These are phyloP conservation scores for Drosophila stalkeri DNA, from an alignment of 2,888 invertebrate genomes.

Conservation along the genomic window DNA sequence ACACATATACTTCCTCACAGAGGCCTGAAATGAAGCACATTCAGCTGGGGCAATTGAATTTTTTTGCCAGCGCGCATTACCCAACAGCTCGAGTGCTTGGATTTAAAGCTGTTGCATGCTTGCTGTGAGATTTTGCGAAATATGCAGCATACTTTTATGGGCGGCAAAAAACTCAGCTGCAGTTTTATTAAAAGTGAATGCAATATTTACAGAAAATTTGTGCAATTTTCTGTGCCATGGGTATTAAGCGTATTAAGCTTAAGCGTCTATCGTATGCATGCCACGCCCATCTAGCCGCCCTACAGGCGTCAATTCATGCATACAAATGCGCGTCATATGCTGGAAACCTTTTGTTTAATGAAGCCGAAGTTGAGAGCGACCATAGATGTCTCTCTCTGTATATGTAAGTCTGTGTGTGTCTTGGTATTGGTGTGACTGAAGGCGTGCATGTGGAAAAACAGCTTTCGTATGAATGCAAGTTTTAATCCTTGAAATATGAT, in stretches of 20 bases:
- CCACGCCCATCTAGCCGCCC: constrained; percentile 17
- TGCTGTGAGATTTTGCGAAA: constrained; percentile 14
- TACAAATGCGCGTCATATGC: constrained; percentile 60
- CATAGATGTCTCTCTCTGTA: constrained; percentile 17
- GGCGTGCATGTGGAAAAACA: constrained; percentile 76
- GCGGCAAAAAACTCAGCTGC: constrained; percentile 25
- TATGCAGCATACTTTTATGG: constrained; percentile 48
- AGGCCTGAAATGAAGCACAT: constrained; percentile 53
- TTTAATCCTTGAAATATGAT: constrained; percentile 81
- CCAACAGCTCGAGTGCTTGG: constrained; percentile 19
- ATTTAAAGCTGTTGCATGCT: constrained; percentile 28
- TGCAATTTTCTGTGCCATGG: constrained; percentile 31
- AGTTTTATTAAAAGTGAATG: constrained; percentile 36
- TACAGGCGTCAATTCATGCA: constrained; percentile 35
- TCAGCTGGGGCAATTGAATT: constrained; percentile 62
- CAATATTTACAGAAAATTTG: constrained; percentile 44
- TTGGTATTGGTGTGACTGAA: constrained; percentile 19
- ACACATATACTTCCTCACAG: constrained; percentile 15
- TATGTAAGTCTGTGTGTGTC: background rate
- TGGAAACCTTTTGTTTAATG: constrained; percentile 74
- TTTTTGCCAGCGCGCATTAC: constrained; percentile 29
- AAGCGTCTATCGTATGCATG: constrained; percentile 42
- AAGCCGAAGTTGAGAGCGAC: constrained; percentile 70
- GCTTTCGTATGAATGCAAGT: constrained; percentile 79
- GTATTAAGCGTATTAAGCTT: constrained; percentile 68